phyloP scores from a whole-genome alignment of 1,140 invertebrate species.

The Eriocheir sinensis region DNA sequence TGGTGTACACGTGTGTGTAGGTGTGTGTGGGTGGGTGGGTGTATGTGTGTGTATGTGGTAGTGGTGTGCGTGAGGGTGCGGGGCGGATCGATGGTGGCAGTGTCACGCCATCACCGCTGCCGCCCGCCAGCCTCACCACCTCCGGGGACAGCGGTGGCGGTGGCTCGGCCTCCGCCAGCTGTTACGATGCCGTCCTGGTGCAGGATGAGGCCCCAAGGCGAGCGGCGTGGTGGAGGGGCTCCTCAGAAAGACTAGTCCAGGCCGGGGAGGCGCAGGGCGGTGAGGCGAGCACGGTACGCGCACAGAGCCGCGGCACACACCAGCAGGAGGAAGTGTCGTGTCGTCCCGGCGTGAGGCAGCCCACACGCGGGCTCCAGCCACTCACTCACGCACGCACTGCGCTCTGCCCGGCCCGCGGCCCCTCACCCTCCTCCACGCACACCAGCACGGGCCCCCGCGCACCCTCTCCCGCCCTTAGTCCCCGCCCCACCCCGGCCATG shows the following conservation, averaged over 20 bases:
- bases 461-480: background rate
- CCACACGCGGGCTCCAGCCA: conserved; percentile 63
- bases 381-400: conserved; percentile 73
- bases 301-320: conserved; percentile 36
- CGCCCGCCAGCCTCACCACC: conserved; percentile 59
- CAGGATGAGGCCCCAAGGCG: background rate
- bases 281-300: conserved; percentile 37
- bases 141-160: conserved; percentile 26
- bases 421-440: conserved; percentile 66
- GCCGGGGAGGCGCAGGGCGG: conserved; percentile 37
- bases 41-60: conserved; percentile 26
- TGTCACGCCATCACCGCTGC: conserved; percentile 62
- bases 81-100: conserved; percentile 66
- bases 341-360: conserved; percentile 19
- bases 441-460: conserved; percentile 50
- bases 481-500: background rate
- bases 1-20: conserved; percentile 32
- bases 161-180: background rate
- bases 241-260: background rate
- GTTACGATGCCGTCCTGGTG: background rate
- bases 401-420: conserved; percentile 45
- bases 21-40: conserved; percentile 41
- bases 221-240: background rate
- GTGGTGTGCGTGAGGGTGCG: conserved; percentile 58
- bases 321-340: conserved; percentile 49